Evolutionary conservation across 2,797 vertebrate species (phyloP).

Genomic region (Momotus momota): DNA sequence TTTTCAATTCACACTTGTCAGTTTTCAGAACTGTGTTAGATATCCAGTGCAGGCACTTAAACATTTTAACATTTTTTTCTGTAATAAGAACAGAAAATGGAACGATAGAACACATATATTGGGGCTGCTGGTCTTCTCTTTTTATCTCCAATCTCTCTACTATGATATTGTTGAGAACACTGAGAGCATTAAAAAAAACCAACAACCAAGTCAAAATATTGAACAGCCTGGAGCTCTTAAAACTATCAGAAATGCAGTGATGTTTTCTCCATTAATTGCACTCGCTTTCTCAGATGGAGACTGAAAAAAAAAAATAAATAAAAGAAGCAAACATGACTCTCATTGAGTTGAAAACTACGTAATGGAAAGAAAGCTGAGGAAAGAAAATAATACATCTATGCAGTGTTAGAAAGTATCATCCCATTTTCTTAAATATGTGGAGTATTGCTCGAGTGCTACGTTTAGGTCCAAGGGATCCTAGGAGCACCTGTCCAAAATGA

Average conservation of each 20-base stretch:
- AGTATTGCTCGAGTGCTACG: not conserved
- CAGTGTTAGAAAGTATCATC: not conserved
- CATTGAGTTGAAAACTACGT: not conserved
- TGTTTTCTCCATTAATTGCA: slow-evolving; percentile 37
- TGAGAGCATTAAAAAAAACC: not conserved
- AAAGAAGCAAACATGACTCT: not conserved
- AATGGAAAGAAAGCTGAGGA: not conserved
- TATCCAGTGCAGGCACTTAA: not conserved
- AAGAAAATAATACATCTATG: not conserved
- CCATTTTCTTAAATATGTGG: not conserved
- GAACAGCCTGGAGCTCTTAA: slow-evolving; percentile 47
- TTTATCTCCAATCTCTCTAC: not conserved
- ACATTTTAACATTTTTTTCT: not conserved
- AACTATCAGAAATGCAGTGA: slow-evolving; percentile 17
- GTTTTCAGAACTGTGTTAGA: not conserved
- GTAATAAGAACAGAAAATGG: not conserved
- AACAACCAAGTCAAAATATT: slow-evolving; percentile 12
- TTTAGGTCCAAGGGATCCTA: not conserved
- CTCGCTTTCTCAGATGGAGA: not conserved
- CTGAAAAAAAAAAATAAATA: not conserved
- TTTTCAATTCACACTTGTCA: slow-evolving; percentile 62
- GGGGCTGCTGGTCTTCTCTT: not conserved
- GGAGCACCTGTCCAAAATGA: not conserved
- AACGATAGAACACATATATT: not conserved
- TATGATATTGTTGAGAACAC: not conserved